These are phyloP conservation scores for Psittacus erithacus DNA, from an alignment of 2,113 vertebrate species.

Conservation along the genomic window DNA sequence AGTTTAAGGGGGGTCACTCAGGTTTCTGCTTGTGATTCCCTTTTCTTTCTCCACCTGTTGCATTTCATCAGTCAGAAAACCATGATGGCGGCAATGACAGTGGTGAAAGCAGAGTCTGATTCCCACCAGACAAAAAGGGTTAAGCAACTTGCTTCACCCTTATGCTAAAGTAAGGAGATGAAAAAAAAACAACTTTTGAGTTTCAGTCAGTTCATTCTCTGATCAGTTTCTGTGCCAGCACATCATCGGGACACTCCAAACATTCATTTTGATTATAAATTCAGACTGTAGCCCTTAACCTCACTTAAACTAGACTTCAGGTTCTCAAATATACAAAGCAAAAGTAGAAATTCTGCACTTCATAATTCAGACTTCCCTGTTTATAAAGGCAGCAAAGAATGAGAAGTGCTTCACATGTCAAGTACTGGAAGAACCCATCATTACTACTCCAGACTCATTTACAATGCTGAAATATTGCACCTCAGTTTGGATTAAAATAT, in stretches of 20 bases:
- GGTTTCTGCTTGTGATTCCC: neutral
- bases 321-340: neutral
- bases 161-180: neutral
- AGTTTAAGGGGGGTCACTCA: neutral
- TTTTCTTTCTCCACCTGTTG: neutral
- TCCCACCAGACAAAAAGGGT: neutral
- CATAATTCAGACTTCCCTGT: neutral
- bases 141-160: neutral
- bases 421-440: neutral
- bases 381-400: neutral
- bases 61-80: neutral
- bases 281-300: neutral
- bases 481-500: neutral
- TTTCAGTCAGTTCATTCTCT: neutral
- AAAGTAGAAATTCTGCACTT: neutral
- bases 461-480: neutral
- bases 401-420: neutral
- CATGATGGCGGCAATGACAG: neutral
- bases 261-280: rapidly evolving
- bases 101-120: neutral
- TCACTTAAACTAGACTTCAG: neutral
- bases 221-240: neutral
- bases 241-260: neutral
- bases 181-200: neutral
- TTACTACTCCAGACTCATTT: neutral